Base-by-base conservation (phyloP, 2,888 invertebrate species). In the Parnassius glacialis region DNA sequence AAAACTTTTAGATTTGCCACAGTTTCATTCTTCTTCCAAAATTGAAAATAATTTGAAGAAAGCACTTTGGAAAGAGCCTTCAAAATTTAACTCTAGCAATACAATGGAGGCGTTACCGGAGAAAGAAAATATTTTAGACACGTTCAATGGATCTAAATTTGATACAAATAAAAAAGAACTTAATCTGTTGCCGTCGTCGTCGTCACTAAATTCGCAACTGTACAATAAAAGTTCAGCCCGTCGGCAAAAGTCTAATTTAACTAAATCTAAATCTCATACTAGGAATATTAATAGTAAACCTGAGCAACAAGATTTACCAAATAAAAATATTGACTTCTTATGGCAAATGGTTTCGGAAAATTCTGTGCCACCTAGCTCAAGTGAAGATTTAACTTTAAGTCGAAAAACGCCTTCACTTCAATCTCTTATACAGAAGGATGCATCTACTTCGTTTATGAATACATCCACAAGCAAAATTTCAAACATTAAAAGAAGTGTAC, bases 1-100 rank as follows among this genome's bases (percentile, higher is more conserved):
- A 65, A 83, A 87, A 59, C 80, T 89, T 47, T 93, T 92, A 91
- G 85, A 90, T 69, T 83, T 89, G 2, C 88, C 89, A 47, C 82
- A 85, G 64, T 83, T 83, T 66, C 76, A 83, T 64, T 70, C 80
- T 44, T 70, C 85, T 42, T 74, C 74, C 10, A 85, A 85, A 76
- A 80, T 84, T 58, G 88, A 89, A 65, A 74, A 74, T 45, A 83
- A 78, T 66, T 74, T 91, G 47, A 87, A 87, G 71, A 83, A 82
- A 69, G 87, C 89, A 7, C 76, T 91, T 57, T 92, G 91, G 91
- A 92, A 91, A 72, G 90, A 90, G 71, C 90, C 90, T 13, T 88
- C 85, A 1, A 89, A 90, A 68, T 87, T 89, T 68, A 76, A 86
- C 71, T 73, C 84, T 2, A 88, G 85, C 66, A 91, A 91, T 68